Base-by-base conservation (phyloP, 2,888 invertebrate species). In the Synanthedon myopaeformis region DNA sequence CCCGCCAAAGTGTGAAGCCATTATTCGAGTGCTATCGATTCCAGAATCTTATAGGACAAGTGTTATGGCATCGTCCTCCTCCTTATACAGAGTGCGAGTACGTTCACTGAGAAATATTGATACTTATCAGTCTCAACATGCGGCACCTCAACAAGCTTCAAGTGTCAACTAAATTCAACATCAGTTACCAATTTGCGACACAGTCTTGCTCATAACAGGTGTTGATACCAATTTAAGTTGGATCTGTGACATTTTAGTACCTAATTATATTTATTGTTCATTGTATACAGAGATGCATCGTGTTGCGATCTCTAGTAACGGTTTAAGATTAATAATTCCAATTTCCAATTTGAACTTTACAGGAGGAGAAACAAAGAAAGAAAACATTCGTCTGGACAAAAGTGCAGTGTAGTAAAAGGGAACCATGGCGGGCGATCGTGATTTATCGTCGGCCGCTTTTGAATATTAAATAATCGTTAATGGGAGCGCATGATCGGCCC, bases 391-490 rank as follows among this genome's bases (percentile, higher is more conserved):
- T 72, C 69, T 64, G 73, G 67, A 77, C 80, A 82, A 83, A 83
- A 84, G 83, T 84, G 82, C 79, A 79, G 81, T 77, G 76, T 72
- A 79, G 80, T 76, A 74, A 69, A 80, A 82, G 82, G 35, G 35
- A 76, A 80, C 75, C 83, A 81, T 79, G 82, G 86, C 79, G 82
- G 79, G 76, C 76, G 76, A 74, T 76, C 82, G 82, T 84, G 87
- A 87, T 87, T 87, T 87, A 87, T 87, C 74, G 78, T 71, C 76
- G 81, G 82, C 69, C 72, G 79, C 85, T 86, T 87, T 87, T 87
- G 87, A 87, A 87, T 87, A 87, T 87, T 87, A 86, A 87, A 87
- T 87, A 87, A 87, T 87, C 80, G 84, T 84, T 86, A 87, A 87
- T 87, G 86, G 85, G 85, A 84, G 86, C 86, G 86, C 87, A 87